Base-by-base conservation (phyloP, 2,113 vertebrate species). In the Larimichthys polyactis region DNA sequence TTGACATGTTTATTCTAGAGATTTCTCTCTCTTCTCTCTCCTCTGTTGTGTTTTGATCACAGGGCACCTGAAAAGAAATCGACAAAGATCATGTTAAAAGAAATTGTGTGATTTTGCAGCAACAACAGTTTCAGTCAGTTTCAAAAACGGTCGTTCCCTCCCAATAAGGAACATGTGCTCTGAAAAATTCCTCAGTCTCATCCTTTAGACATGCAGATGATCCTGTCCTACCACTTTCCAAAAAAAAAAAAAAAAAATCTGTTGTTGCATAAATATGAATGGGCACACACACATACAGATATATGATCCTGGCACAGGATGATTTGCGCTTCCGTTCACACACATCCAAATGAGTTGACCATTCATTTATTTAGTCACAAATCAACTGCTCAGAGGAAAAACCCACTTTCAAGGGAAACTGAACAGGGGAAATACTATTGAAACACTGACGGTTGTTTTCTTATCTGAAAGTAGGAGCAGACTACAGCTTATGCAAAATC, bases 161-260 rank as follows among this genome's bases (percentile, higher is more conserved):
- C 87, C 81, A 48, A 32, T 60, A 14, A 82, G 54, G 24, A 77
- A 78, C 51, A 84, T 29, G 24, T 66, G 44, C 20, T 82, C 36
- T 76, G 83, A 66, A 10, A 79, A 78, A 94, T 94, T 92, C 86
- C 67, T 78, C 32, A 52, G 67, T 81, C 58, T 94, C 89, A 92
- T 84, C 79, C 55, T 83, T 90, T 5, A 93, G 87, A 83, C 71
- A 95, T 92, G 92, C 48, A 17, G 91, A 72, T 22, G 1, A 88
- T 86, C 94, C 91, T 84, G 94, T 94, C 77, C 70, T 66, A 65
- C 94, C 78, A 86, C 94, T 88, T 92, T 76, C 78, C 54, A 16
- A 58, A 58, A 16, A 67, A 71, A 72, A 75, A 58, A 74, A 78
- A 81, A 81, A 72, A 71, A 72, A 75, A 58, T 27, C 77, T 62